A percentile compares a stretch with the other conserved stretches of the same genome.
phyloP scores from a whole-genome alignment of 2,797 vertebrate species.

The Adelosebastes latens region DNA sequence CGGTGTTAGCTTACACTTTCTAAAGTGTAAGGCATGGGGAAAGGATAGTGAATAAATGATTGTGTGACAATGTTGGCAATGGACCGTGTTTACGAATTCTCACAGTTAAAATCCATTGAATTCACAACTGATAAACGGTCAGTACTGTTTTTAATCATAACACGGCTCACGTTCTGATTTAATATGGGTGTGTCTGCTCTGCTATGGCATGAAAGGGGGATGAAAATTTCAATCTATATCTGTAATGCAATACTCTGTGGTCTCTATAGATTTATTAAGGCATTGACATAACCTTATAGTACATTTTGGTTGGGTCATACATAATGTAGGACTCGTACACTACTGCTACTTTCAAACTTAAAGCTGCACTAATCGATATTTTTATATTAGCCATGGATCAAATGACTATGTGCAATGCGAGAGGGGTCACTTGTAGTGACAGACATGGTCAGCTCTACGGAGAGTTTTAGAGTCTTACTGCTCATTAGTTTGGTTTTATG shows the following conservation, averaged over 20 bases:
- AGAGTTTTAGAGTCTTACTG: no score
- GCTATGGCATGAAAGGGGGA: neutral
- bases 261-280: neutral
- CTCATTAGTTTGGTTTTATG: neutral
- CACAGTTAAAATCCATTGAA: constrained; percentile 20
- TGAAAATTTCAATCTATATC: neutral
- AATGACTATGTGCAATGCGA: neutral
- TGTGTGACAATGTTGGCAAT: constrained; percentile 5
- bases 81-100: constrained; percentile 16
- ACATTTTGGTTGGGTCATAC: neutral
- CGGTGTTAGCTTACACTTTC: constrained; percentile 15
- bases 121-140: constrained; percentile 7
- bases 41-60: constrained; percentile 30
- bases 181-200: neutral
- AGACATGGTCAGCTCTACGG: no score
- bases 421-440: neutral
- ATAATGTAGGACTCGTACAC: neutral
- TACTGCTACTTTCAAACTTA: neutral
- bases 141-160: neutral
- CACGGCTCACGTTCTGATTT: neutral
- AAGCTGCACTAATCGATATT: neutral
- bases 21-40: neutral
- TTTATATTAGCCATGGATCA: neutral
- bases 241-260: neutral
- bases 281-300: neutral